phyloP scores from a whole-genome alignment of 2,113 vertebrate genomes.

The Pelecanoides urinatrix region DNA sequence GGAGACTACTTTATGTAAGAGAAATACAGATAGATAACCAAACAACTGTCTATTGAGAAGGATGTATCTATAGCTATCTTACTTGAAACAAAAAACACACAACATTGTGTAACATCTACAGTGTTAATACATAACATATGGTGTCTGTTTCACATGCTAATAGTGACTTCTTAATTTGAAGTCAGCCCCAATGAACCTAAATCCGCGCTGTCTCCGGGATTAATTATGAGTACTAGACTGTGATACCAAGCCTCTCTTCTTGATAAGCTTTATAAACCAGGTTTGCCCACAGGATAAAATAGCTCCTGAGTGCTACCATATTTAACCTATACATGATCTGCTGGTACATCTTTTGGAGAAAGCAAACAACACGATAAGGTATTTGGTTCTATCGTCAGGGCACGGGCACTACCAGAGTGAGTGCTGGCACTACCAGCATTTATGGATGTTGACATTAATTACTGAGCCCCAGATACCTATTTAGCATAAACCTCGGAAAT shows the following conservation, averaged over 20 bases:
- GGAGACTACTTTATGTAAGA: background rate
- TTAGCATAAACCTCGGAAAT: background rate
- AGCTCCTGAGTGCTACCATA: slow-evolving; percentile 52
- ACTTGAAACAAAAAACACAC: background rate
- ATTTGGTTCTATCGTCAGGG: background rate
- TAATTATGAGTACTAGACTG: slow-evolving; percentile 79
- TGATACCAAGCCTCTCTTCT: slow-evolving; percentile 71
- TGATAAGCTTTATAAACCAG: slow-evolving; percentile 73
- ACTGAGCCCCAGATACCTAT: background rate
- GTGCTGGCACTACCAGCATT: no score
- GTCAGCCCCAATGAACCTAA: slow-evolving; percentile 75
- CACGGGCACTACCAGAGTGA: background rate
- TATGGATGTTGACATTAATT: background rate
- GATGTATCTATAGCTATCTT: background rate
- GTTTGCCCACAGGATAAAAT: slow-evolving; percentile 71
- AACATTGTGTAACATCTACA: slow-evolving; percentile 24
- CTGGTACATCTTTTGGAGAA: background rate
- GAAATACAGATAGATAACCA: background rate
- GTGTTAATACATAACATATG: slow-evolving; percentile 69
- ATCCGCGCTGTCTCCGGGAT: slow-evolving; percentile 76
- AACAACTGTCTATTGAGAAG: background rate
- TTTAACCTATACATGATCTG: slow-evolving; percentile 1
- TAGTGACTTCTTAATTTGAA: slow-evolving; percentile 81
- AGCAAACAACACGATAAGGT: background rate
- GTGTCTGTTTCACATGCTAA: slow-evolving; percentile 74